Conservation (phyloP, 2,888 invertebrate species). For the Aphodius sticticus region DNA sequence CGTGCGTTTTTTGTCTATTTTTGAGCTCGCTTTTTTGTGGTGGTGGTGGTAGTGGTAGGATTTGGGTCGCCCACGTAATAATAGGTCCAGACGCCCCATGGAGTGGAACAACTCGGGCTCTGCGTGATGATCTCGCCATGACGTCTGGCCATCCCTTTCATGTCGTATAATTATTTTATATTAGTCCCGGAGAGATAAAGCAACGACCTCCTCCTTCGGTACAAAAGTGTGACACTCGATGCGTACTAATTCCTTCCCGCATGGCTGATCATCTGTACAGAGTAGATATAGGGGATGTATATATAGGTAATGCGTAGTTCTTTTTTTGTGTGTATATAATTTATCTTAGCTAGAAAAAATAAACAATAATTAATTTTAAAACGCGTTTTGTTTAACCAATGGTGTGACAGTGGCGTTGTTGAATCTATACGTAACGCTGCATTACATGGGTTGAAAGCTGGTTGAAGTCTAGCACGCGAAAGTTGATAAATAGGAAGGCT, state of each 20-base stretch:
- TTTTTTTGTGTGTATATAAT: too few relatives aligned
- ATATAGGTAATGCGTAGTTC: too few relatives aligned
- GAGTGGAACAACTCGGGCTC: conserved; percentile 36
- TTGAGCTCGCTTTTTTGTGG: background rate
- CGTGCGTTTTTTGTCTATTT: conserved; percentile 6
- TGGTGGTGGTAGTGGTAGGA: background rate
- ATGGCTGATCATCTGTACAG: background rate
- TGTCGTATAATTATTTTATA: conserved; percentile 43
- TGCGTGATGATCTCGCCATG: conserved; percentile 41
- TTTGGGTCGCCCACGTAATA: conserved; percentile 37
- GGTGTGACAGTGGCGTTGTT: too few relatives aligned
- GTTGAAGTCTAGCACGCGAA: too few relatives aligned
- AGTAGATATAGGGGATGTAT: too few relatives aligned
- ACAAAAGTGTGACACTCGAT: background rate
- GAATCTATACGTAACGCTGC: too few relatives aligned
- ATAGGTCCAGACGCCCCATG: conserved; percentile 32
- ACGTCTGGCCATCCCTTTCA: conserved; percentile 43
- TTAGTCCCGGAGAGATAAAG: conserved; percentile 26
- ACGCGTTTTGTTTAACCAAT: too few relatives aligned
- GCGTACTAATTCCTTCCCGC: conserved; percentile 6
- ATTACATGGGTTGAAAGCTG: too few relatives aligned
- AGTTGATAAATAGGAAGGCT: too few relatives aligned
- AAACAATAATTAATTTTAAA: too few relatives aligned
- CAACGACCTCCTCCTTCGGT: background rate
- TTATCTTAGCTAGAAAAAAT: too few relatives aligned